Percentiles rank a stretch among this genome's conserved stretches.
These are phyloP conservation scores for Mola mola DNA, from an alignment of 2,113 vertebrate genomes.

Conservation along the genomic window DNA sequence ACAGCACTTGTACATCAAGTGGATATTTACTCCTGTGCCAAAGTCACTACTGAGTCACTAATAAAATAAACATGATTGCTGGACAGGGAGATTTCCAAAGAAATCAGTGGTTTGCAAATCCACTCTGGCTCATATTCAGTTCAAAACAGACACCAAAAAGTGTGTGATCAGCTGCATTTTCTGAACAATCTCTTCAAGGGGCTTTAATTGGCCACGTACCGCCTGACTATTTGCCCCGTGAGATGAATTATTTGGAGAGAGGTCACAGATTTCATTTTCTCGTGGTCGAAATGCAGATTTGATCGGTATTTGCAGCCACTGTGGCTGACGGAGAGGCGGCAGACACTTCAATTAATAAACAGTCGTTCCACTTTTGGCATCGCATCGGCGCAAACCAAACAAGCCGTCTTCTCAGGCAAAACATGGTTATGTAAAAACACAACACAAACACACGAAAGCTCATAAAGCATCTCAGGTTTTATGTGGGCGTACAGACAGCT, in stretches of 20 bases:
- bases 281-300: constrained; percentile 12
- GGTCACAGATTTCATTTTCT: not conserved
- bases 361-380: constrained; percentile 26
- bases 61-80: too few relatives aligned
- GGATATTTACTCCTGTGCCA: too few relatives aligned
- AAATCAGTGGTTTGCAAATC: too few relatives aligned
- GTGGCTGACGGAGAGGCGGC: constrained; percentile 13
- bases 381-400: constrained; percentile 38
- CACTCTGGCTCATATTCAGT: too few relatives aligned
- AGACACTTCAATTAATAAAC: constrained; percentile 42
- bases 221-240: too few relatives aligned
- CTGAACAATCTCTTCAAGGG: too few relatives aligned
- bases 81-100: too few relatives aligned
- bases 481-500: constrained; percentile 25
- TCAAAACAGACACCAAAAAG: too few relatives aligned
- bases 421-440: constrained; percentile 41
- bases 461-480: constrained; percentile 9
- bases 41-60: too few relatives aligned
- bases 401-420: constrained; percentile 40
- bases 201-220: too few relatives aligned
- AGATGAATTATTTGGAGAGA: not conserved
- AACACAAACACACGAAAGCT: constrained; percentile 3
- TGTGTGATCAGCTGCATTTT: too few relatives aligned
- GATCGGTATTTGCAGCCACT: constrained; percentile 3
- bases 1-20: too few relatives aligned